Conservation (phyloP, 2,113 vertebrate genomes). For the Menidia beryllina region DNA sequence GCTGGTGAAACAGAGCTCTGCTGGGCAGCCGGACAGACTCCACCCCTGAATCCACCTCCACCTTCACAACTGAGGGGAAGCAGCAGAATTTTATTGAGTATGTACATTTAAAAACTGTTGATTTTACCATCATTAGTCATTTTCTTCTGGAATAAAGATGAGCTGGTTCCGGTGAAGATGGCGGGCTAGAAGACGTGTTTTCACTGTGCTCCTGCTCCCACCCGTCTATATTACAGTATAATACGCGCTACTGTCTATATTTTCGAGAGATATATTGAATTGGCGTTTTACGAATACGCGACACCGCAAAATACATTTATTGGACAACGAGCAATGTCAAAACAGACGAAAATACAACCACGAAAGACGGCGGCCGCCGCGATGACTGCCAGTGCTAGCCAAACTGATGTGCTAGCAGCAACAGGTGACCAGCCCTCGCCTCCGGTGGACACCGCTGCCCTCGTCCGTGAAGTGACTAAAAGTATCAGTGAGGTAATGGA, state of each 20-base stretch:
- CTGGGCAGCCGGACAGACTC: no score
- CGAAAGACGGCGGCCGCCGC: not conserved
- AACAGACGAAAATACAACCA: slow-evolving; percentile 2
- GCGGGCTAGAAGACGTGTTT: not conserved
- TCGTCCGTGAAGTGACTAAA: no score
- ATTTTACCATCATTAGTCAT: no score
- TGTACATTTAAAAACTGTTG: no score
- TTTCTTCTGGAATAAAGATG: no score
- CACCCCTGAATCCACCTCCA: no score
- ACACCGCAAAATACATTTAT: not conserved
- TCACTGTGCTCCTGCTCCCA: not conserved
- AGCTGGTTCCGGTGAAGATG: not conserved
- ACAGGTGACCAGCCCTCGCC: not conserved
- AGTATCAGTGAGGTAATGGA: no score
- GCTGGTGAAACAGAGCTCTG: no score
- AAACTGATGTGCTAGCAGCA: not conserved
- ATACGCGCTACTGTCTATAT: not conserved
- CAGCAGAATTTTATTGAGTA: no score
- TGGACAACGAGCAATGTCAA: not conserved
- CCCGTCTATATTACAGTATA: not conserved
- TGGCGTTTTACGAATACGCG: not conserved
- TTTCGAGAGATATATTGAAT: not conserved
- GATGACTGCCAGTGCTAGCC: not conserved
- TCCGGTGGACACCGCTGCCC: not conserved
- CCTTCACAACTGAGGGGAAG: no score